These are phyloP conservation scores for Ophthalmolycus amberensis DNA, from an alignment of 2,113 vertebrate genomes.

Conservation along the genomic window DNA sequence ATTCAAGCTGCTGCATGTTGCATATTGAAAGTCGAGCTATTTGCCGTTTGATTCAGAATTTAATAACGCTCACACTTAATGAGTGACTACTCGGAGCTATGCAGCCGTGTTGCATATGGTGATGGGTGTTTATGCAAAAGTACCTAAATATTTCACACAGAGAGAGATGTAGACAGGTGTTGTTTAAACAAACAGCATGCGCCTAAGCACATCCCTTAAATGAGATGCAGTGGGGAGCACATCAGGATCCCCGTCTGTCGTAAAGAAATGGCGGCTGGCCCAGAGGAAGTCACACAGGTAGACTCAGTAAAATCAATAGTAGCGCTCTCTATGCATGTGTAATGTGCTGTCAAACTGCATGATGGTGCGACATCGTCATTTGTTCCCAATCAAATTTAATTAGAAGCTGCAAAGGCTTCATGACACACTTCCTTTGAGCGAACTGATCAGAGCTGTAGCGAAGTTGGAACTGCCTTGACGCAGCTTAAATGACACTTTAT, in stretches of 20 bases:
- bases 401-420: conserved; percentile 38
- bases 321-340: conserved; percentile 39
- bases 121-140: conserved; percentile 32
- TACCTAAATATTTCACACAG: conserved; percentile 49
- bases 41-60: conserved; percentile 16
- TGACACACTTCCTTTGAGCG: conserved; percentile 15
- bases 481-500: conserved; percentile 3
- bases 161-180: conserved; percentile 55
- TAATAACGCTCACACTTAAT: conserved; percentile 12
- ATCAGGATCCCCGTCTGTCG: conserved; percentile 70
- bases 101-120: background rate
- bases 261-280: conserved; percentile 48
- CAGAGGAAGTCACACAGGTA: conserved; percentile 55
- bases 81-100: background rate
- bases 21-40: background rate
- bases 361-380: conserved; percentile 42
- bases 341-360: conserved; percentile 46
- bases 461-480: conserved; percentile 4
- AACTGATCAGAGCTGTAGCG: background rate
- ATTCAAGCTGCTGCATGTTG: background rate
- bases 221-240: conserved; percentile 65
- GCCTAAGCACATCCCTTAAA: conserved; percentile 58
- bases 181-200: conserved; percentile 64
- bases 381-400: conserved; percentile 56
- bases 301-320: conserved; percentile 54